Evolutionary conservation across 2,888 invertebrate species (phyloP).

Genomic region (Nomada fucata): DNA sequence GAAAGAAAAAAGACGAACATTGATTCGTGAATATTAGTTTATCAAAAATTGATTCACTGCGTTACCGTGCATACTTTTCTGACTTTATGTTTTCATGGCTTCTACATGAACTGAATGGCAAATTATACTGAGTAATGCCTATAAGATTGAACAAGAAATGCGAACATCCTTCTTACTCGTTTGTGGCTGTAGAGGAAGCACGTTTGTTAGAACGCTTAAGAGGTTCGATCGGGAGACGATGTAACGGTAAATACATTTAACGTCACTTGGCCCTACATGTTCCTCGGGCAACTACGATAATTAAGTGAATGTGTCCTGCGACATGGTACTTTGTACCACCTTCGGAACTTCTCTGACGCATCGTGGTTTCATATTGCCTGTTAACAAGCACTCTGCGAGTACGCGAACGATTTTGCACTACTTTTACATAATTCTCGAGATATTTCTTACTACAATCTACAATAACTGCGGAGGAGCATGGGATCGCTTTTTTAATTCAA

Average conservation of each 20-base stretch:
- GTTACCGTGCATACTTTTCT: too few species aligned
- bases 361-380: conserved; percentile 43
- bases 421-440: background rate
- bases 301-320: conserved; percentile 54
- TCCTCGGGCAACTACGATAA: conserved; percentile 57
- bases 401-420: conserved; percentile 5
- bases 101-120: too few species aligned
- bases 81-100: too few species aligned
- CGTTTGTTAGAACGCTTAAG: conserved; percentile 2
- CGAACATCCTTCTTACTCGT: background rate
- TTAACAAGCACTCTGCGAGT: conserved; percentile 57
- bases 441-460: background rate
- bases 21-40: too few species aligned
- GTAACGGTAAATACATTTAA: conserved; percentile 51
- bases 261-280: conserved; percentile 41
- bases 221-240: conserved; percentile 20
- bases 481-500: too few species aligned
- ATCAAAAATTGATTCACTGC: too few species aligned
- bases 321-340: conserved; percentile 35
- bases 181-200: background rate
- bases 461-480: too few species aligned
- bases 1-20: too few species aligned
- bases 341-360: conserved; percentile 52
- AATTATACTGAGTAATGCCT: background rate
- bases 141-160: background rate